Evolutionary conservation across 2,113 vertebrate species (phyloP).

Genomic region (Aythya baeri): DNA sequence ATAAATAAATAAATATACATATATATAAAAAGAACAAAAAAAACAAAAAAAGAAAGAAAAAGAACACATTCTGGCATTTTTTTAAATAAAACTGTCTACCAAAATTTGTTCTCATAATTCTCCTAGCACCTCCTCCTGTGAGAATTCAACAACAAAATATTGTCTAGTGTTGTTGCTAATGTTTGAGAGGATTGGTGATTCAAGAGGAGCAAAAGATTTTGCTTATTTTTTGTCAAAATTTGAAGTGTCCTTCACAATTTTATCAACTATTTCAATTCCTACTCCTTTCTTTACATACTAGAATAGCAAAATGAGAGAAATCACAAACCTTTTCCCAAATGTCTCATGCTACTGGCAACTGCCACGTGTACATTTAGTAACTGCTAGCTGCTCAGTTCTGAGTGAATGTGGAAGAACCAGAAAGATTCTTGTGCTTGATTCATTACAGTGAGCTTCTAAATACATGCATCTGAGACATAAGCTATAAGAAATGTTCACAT

Average conservation of each 20-base stretch:
- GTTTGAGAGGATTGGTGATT: neutral
- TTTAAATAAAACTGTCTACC: neutral
- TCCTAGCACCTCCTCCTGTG: neutral
- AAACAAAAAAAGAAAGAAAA: too few species aligned
- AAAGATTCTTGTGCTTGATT: neutral
- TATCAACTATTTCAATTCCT: neutral
- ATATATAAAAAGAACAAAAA: neutral
- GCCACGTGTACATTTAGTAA: neutral
- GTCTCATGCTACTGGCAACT: neutral
- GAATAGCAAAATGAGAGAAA: neutral
- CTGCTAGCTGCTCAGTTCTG: neutral
- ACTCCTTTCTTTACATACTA: neutral
- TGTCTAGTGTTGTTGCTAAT: neutral
- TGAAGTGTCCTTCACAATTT: neutral
- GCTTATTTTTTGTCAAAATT: neutral
- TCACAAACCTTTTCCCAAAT: neutral
- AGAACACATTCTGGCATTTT: neutral
- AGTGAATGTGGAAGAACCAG: neutral
- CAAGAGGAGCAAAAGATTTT: neutral
- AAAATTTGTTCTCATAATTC: neutral
- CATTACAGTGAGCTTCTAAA: neutral
- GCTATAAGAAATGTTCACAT: neutral
- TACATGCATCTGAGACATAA: neutral
- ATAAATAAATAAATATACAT: neutral
- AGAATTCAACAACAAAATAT: neutral